Evolutionary conservation across 2,797 vertebrate species (phyloP).

Genomic region (Smutsia temminckii): DNA sequence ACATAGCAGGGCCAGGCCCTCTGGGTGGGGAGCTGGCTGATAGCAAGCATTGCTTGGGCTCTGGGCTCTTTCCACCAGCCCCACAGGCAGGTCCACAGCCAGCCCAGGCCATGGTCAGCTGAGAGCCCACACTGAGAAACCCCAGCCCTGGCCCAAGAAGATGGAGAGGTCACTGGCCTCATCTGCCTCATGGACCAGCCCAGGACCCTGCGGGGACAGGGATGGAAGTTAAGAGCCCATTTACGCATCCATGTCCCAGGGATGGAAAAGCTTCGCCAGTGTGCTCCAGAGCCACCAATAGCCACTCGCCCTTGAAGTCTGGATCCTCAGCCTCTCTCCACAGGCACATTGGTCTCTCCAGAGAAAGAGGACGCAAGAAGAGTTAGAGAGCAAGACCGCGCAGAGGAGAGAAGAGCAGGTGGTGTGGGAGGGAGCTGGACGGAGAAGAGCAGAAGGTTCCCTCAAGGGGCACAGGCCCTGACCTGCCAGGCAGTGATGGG

Average conservation of each 20-base stretch:
- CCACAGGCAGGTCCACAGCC: too few species aligned
- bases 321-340: neutral
- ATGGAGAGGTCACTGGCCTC: neutral
- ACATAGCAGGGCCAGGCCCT: too few species aligned
- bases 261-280: neutral
- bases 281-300: fast-evolving
- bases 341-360: neutral
- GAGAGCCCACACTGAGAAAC: too few species aligned
- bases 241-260: neutral
- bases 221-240: neutral
- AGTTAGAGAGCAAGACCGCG: neutral
- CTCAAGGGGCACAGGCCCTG: neutral
- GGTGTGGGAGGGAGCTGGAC: neutral
- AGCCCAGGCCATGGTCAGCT: too few species aligned
- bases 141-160: too few species aligned
- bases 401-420: neutral
- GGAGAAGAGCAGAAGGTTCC: neutral
- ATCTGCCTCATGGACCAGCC: neutral
- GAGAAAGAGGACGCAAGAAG: neutral
- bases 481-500: neutral
- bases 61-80: too few species aligned
- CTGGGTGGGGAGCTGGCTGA: too few species aligned
- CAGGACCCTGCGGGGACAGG: too few species aligned
- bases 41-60: too few species aligned
- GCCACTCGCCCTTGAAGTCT: neutral